Evolutionary conservation across 2,113 vertebrate genomes (phyloP).

Genomic region (Phalacrocorax brasilianus): DNA sequence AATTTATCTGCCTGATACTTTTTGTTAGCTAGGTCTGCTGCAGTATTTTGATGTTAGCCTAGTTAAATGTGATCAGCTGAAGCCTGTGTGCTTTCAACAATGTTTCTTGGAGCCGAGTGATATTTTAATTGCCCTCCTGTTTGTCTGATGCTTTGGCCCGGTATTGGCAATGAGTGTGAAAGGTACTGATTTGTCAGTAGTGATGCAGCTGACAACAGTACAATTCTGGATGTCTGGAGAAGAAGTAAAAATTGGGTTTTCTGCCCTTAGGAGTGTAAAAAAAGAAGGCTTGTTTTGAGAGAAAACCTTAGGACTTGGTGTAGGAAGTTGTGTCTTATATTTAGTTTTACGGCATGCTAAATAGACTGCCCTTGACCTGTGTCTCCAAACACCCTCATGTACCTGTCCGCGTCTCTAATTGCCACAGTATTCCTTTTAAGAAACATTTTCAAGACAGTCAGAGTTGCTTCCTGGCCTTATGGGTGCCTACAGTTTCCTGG

Average conservation of each 20-base stretch:
- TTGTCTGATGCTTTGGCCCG: conserved; percentile 7
- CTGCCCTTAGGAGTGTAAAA: background rate
- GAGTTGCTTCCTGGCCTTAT: background rate
- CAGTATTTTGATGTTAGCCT: background rate
- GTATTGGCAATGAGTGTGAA: background rate
- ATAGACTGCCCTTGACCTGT: background rate
- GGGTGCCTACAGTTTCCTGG: background rate
- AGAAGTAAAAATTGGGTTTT: background rate
- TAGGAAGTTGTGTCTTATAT: background rate
- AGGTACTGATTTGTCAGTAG: background rate
- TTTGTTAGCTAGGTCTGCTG: background rate
- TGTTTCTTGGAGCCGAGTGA: conserved; percentile 12
- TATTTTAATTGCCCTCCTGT: conserved; percentile 36
- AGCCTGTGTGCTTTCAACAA: background rate
- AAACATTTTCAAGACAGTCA: background rate
- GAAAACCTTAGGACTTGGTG: background rate
- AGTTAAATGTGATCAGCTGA: background rate
- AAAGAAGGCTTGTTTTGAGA: background rate
- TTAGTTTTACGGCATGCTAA: background rate
- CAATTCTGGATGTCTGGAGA: background rate
- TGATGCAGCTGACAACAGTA: background rate
- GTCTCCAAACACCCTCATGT: background rate
- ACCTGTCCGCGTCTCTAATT: background rate
- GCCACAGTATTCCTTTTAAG: background rate
- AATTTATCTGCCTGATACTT: background rate